Evolutionary conservation across 2,888 invertebrate genomes (phyloP).

Genomic region (Bursaphelenchus okinawaensis): DNA sequence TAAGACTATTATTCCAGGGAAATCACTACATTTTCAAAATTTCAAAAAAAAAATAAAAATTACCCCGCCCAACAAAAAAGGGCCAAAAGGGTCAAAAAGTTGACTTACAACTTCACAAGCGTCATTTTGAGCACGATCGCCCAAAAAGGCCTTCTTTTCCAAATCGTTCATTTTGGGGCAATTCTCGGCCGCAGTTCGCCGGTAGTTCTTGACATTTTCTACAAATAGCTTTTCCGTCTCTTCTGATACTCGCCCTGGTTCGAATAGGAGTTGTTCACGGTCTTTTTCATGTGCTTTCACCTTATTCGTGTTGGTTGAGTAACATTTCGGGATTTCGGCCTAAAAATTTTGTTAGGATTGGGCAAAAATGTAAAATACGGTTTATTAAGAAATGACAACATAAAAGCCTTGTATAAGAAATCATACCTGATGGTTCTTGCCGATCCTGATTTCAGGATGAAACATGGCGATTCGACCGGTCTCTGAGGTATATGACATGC

Average conservation of each 20-base stretch:
- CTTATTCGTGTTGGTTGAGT: constrained; percentile 7
- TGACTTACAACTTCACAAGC: constrained; percentile 37
- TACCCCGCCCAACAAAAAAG: too few relatives aligned
- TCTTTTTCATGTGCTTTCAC: constrained; percentile 45
- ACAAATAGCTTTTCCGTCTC: constrained; percentile 42
- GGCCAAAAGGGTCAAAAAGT: too few relatives aligned
- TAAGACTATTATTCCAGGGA: too few relatives aligned
- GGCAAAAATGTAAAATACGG: too few relatives aligned
- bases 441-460: constrained; percentile 66
- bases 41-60: too few relatives aligned
- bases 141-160: constrained; percentile 43
- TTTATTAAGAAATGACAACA: too few relatives aligned
- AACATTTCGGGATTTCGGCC: constrained; percentile 1
- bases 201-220: constrained; percentile 15
- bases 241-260: constrained; percentile 40
- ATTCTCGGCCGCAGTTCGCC: constrained; percentile 32
- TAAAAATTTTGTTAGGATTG: constrained; percentile 10
- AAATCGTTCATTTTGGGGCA: constrained; percentile 35
- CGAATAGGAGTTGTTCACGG: constrained; percentile 50
- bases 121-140: constrained; percentile 47
- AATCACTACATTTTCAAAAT: too few relatives aligned
- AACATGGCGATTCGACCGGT: constrained; percentile 63
- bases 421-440: constrained; percentile 64
- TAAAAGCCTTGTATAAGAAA: too few relatives aligned
- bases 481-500: constrained; percentile 64